Conservation (phyloP, 1,140 invertebrate species). For the Drosophila obscura region DNA sequence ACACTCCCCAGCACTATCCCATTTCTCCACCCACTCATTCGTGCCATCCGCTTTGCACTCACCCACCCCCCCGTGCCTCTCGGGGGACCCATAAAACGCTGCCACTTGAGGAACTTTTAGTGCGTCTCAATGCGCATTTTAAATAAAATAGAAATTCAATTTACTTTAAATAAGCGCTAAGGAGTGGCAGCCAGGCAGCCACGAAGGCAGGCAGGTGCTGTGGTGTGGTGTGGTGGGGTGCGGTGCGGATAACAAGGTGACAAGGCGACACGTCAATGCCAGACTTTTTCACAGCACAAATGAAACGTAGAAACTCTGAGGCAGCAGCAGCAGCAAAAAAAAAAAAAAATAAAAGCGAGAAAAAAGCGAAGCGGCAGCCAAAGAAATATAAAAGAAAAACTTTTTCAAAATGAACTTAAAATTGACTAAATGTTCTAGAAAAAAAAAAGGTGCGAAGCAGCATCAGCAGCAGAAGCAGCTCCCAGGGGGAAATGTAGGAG, state of each 20-base stretch:
- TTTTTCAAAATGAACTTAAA: slow-evolving; percentile 79
- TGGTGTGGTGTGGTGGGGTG: neutral
- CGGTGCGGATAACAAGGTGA: slow-evolving; percentile 40
- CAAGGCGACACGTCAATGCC: slow-evolving; percentile 43
- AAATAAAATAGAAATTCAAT: slow-evolving; percentile 83
- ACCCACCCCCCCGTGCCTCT: neutral
- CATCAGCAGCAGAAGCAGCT: slow-evolving; percentile 3
- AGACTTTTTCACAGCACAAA: slow-evolving; percentile 51
- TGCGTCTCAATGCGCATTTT: slow-evolving; percentile 81
- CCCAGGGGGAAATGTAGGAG: slow-evolving; percentile 46
- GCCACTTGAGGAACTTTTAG: slow-evolving; percentile 78
- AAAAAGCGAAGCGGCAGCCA: slow-evolving; percentile 14
- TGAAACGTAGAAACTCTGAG: slow-evolving; percentile 39
- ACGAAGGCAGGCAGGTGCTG: slow-evolving; percentile 14
- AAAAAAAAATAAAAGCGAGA: too few relatives aligned
- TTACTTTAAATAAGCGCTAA: slow-evolving; percentile 77
- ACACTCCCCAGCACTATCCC: neutral
- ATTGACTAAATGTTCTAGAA: slow-evolving; percentile 78
- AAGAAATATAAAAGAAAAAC: slow-evolving; percentile 33
- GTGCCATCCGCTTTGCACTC: neutral
- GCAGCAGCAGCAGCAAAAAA: too few relatives aligned
- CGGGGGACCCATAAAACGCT: slow-evolving; percentile 39
- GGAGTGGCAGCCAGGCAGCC: slow-evolving; percentile 33
- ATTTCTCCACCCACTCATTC: neutral
- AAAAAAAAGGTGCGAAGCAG: slow-evolving; percentile 56